Evolutionary conservation across 2,113 vertebrate species (phyloP).

Genomic region (Eulemur macaco): DNA sequence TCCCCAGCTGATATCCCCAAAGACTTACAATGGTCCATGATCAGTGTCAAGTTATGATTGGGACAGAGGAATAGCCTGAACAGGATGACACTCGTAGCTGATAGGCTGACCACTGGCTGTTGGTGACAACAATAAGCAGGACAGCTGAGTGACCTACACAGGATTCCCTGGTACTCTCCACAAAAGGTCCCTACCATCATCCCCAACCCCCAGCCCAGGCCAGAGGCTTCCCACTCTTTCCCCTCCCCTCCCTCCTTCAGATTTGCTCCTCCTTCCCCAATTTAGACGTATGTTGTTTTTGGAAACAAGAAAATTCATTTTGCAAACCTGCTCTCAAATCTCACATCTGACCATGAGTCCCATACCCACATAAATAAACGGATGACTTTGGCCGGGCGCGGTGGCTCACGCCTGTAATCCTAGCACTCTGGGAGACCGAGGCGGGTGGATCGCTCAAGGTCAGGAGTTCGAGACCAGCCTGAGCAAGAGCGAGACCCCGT

Average conservation of each 20-base stretch:
- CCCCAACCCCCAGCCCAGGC: not conserved
- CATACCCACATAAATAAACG: not conserved
- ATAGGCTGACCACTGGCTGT: not conserved
- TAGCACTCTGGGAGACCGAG: no score
- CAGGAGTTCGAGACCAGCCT: no score
- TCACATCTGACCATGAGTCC: not conserved
- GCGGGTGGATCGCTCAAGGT: no score
- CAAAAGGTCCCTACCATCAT: not conserved
- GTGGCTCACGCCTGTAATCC: no score
- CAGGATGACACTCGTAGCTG: not conserved
- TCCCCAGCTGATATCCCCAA: not conserved
- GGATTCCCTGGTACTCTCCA: not conserved
- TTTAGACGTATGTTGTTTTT: not conserved
- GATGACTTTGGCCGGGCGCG: no score
- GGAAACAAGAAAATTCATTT: not conserved
- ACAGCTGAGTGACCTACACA: not conserved
- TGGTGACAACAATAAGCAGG: not conserved
- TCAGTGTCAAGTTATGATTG: not conserved
- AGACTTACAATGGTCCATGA: not conserved
- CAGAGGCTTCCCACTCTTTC: not conserved
- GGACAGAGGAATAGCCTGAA: not conserved
- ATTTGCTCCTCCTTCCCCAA: not conserved
- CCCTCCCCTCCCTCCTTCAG: not conserved
- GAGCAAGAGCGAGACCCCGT: no score
- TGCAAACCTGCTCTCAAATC: not conserved